A percentile compares a stretch with the other conserved stretches of the same genome.
Conservation (phyloP, 2,113 vertebrate species). For the Megaleporinus macrocephalus region DNA sequence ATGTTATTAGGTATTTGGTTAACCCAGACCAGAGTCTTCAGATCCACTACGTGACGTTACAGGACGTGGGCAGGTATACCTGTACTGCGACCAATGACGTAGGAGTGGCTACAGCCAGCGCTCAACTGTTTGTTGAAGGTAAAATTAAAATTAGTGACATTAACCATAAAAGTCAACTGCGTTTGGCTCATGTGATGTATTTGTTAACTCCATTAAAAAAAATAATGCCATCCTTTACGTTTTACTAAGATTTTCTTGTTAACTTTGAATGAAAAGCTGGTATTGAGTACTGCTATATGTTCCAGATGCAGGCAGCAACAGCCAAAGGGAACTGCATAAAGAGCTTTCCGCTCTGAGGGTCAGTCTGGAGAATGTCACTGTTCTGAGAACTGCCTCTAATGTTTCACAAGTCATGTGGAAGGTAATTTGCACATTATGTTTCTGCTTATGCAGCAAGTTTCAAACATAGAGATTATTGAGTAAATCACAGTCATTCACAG, state of each 20-base stretch:
- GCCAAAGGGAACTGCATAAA: slow-evolving; percentile 74
- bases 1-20: slow-evolving; percentile 81
- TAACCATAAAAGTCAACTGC: background rate
- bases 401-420: slow-evolving; percentile 79
- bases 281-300: too few relatives aligned
- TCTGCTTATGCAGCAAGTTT: background rate
- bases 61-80: slow-evolving; percentile 81
- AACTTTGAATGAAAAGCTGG: too few relatives aligned
- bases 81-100: slow-evolving; percentile 82
- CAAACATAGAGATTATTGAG: background rate
- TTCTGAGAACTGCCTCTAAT: slow-evolving; percentile 68
- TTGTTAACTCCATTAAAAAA: too few relatives aligned
- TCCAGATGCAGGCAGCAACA: slow-evolving; percentile 67
- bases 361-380: slow-evolving; percentile 77
- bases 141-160: slow-evolving; percentile 28
- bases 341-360: slow-evolving; percentile 78
- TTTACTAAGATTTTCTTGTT: too few relatives aligned
- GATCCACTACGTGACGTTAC: slow-evolving; percentile 76
- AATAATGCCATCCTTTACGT: too few relatives aligned
- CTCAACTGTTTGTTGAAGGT: slow-evolving; percentile 80
- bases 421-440: slow-evolving; percentile 67
- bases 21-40: slow-evolving; percentile 82
- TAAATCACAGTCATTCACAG: background rate
- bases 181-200: background rate
- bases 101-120: slow-evolving; percentile 71